Conservation (phyloP, 2,888 invertebrate species). For the Caprella mutica region DNA sequence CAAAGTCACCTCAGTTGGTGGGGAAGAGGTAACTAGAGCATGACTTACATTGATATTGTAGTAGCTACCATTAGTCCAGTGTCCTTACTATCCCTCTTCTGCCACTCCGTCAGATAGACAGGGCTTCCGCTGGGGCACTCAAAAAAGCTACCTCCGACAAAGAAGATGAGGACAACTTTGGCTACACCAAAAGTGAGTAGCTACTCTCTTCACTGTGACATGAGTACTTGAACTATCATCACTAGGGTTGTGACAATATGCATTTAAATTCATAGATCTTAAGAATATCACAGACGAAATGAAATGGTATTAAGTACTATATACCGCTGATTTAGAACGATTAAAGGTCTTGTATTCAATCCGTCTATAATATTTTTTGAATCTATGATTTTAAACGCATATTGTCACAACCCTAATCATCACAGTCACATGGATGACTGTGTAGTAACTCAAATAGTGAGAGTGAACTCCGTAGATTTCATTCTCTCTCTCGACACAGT, state of each 20-base stretch:
- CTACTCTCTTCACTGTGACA: background rate
- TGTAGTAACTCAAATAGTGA: background rate
- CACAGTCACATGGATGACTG: background rate
- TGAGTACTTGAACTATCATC: background rate
- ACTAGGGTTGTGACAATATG: slow-evolving; percentile 1
- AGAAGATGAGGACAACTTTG: slow-evolving; percentile 82
- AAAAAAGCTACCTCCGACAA: slow-evolving; percentile 40
- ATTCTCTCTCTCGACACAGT: background rate
- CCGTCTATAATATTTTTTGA: too few species aligned
- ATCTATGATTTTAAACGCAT: too few species aligned
- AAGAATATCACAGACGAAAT: too few species aligned
- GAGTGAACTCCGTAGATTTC: background rate
- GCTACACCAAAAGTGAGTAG: slow-evolving; percentile 83
- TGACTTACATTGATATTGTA: background rate
- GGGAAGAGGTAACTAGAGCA: slow-evolving; percentile 52
- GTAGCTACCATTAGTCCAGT: background rate
- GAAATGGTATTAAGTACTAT: too few species aligned
- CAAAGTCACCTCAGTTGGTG: slow-evolving; percentile 61
- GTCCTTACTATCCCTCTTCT: background rate
- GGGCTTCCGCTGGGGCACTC: slow-evolving; percentile 75
- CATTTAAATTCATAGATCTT: too few species aligned
- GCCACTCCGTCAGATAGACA: slow-evolving; percentile 56
- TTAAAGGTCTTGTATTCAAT: too few species aligned
- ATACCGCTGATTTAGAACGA: too few species aligned
- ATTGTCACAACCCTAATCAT: too few species aligned